Percentiles rank a stretch among this genome's conserved stretches.
Evolutionary conservation across 2,113 vertebrate species (phyloP).

Genomic region (Pluvianellus socialis): DNA sequence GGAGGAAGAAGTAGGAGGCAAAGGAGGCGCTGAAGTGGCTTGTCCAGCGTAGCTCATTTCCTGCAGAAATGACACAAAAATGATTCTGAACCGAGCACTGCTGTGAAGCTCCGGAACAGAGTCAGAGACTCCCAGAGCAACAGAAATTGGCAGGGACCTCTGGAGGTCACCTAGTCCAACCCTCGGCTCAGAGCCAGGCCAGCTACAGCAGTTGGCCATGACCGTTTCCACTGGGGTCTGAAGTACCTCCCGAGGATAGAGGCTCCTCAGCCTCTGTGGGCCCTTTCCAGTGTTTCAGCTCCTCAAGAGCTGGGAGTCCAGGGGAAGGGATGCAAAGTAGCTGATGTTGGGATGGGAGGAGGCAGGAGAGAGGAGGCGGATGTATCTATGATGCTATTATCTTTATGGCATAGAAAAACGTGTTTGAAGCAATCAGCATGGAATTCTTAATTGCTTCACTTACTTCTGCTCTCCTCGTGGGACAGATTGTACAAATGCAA

Average conservation of each 20-base stretch:
- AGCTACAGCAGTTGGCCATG: not conserved
- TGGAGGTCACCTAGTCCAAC: not conserved
- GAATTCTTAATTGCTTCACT: conserved; percentile 92
- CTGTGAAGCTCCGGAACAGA: not conserved
- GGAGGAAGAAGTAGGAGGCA: not conserved
- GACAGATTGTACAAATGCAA: conserved; percentile 74
- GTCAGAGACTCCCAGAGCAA: rapidly evolving
- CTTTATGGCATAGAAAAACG: conserved; percentile 85
- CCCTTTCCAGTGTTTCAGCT: not conserved
- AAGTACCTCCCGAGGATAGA: not conserved
- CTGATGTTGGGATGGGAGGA: not conserved
- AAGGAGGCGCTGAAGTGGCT: not conserved
- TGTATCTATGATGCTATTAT: conserved; percentile 80
- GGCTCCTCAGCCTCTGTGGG: not conserved
- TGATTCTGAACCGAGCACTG: not conserved
- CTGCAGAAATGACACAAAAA: not conserved
- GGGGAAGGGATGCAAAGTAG: not conserved
- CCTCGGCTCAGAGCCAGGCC: not conserved
- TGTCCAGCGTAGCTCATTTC: not conserved
- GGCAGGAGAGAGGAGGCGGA: conserved; percentile 39
- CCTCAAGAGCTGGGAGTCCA: not conserved
- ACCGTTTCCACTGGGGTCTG: too few relatives aligned
- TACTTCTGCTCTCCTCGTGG: conserved; percentile 83
- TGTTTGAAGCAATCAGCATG: conserved; percentile 90
- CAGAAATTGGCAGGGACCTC: not conserved